These are phyloP conservation scores for Synanthedon myopaeformis DNA, from an alignment of 2,888 invertebrate species.

Conservation along the genomic window DNA sequence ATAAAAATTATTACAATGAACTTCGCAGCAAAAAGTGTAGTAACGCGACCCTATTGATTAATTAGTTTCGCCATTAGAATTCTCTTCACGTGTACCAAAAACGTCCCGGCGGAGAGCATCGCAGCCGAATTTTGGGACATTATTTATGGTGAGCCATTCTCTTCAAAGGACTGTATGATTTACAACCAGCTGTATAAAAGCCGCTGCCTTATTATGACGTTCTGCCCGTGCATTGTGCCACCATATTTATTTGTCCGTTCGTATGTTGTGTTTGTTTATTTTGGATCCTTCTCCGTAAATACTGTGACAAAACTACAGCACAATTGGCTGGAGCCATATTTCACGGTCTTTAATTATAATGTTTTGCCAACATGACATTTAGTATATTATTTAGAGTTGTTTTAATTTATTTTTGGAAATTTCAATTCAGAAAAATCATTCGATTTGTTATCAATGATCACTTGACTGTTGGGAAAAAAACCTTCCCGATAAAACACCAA, in stretches of 20 bases:
- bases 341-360: conserved; percentile 54
- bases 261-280: conserved; percentile 66
- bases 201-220: conserved; percentile 66
- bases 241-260: conserved; percentile 51
- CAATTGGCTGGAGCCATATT: conserved; percentile 53
- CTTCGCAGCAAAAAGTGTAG: conserved; percentile 32
- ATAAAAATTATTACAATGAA: neutral
- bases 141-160: conserved; percentile 66
- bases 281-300: conserved; percentile 62
- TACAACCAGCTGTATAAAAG: conserved; percentile 61
- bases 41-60: conserved; percentile 54
- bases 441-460: too few species aligned
- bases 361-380: conserved; percentile 32
- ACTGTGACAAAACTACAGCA: conserved; percentile 44
- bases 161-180: conserved; percentile 65
- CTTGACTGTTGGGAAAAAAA: too few species aligned
- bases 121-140: conserved; percentile 51
- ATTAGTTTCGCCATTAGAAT: conserved; percentile 60
- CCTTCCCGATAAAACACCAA: too few species aligned
- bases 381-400: too few species aligned
- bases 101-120: conserved; percentile 43
- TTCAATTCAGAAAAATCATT: too few species aligned
- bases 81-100: conserved; percentile 48
- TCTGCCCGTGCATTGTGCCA: conserved; percentile 61
- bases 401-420: too few species aligned